Evolutionary conservation across 2,113 vertebrate genomes (phyloP).

Genomic region (Sinocyclocheilus maitianheensis): DNA sequence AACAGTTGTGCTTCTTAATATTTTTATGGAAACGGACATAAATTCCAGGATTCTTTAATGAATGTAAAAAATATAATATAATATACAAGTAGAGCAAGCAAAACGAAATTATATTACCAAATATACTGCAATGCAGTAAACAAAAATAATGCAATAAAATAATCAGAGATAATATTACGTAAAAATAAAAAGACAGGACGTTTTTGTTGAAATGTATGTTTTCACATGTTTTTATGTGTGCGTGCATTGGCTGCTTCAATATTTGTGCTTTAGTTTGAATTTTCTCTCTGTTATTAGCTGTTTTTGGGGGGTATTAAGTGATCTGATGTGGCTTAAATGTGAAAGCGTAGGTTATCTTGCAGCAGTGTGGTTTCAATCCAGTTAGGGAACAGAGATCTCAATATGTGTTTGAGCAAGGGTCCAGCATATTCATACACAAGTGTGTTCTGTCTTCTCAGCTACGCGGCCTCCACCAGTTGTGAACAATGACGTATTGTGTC

Average conservation of each 20-base stretch:
- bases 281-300: too few species aligned
- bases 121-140: not conserved
- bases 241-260: not conserved
- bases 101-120: not conserved
- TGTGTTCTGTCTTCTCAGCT: slow-evolving; percentile 60
- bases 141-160: not conserved
- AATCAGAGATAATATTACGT: not conserved
- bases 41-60: not conserved
- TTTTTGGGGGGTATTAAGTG: not conserved
- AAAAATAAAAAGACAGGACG: too few species aligned
- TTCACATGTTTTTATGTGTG: not conserved
- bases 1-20: not conserved
- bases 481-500: slow-evolving; percentile 74
- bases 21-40: not conserved
- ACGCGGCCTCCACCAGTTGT: slow-evolving; percentile 42
- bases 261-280: not conserved
- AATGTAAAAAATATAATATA: not conserved
- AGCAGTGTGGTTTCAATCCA: slow-evolving; percentile 21
- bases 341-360: slow-evolving; percentile 8
- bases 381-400: slow-evolving; percentile 20
- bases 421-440: slow-evolving; percentile 56
- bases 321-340: not conserved
- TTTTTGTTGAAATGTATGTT: not conserved
- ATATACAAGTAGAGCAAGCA: not conserved
- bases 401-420: slow-evolving; percentile 49